Base-by-base conservation (phyloP, 2,888 invertebrate genomes). In the Pogonocherus hispidulus region DNA sequence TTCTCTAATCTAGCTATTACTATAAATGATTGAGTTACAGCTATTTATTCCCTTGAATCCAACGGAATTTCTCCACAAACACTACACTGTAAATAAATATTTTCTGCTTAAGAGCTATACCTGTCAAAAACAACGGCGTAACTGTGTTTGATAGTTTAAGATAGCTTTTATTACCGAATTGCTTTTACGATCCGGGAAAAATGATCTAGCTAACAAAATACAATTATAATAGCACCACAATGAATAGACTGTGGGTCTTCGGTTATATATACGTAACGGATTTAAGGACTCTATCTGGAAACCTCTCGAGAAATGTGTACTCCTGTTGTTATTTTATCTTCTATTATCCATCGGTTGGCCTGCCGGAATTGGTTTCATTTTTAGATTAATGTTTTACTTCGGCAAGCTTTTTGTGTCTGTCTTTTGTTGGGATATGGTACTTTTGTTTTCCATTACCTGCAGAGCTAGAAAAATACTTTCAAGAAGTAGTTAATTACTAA, bases 221-320 rank as follows among this genome's bases (percentile, higher is more conserved):
- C 49, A 66, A 54, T 56, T 64, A 64, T 72, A 72, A 70, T 69
- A 67, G 71, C n/a, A n/a, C n/a, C n/a, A n/a, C 65, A 51, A 46
- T 55, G 69, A 63, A 64, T 66, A 51, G 56, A 27, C 32, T 47
- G 68, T 54, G 67, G 69, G 56, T 56, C 64, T 71, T 76, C 72
- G n/a, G n/a, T n/a, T 74, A 76, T 74, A 71, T 65, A 59, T 44
- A 64, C 59, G 69, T 66, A 75, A 73, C 63, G 74, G 71, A 75
- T 74, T 73, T 76, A 78, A 78, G 76, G 73, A 72, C 74, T 74
- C 73, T 75, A 78, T 78, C 74, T 71, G 70, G 73, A 74, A 73
- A 73, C 74, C 74, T 72, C 73, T 14, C 63, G 73, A 75, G 76
- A 74, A 74, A 77, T 76, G 74, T 77, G 70, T 72, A 66, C 66